Evolutionary conservation across 2,888 invertebrate species (phyloP).

Genomic region (Stegana nigrithorax): DNA sequence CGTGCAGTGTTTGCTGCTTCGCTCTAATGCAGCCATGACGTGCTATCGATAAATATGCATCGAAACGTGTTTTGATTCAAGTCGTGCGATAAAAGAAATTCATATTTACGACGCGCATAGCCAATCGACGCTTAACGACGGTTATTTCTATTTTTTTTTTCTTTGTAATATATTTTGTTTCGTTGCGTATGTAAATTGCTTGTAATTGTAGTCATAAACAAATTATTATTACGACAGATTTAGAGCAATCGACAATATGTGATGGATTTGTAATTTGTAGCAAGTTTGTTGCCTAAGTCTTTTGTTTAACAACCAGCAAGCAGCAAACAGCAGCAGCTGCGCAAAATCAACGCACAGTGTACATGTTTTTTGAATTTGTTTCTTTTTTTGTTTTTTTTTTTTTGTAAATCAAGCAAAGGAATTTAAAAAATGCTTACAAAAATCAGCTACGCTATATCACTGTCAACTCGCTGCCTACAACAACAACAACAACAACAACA

Average conservation of each 20-base stretch:
- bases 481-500: background rate
- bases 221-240: constrained; percentile 52
- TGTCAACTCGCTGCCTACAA: constrained; percentile 33
- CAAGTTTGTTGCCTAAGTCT: constrained; percentile 56
- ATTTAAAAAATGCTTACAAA: constrained; percentile 31
- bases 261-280: constrained; percentile 11
- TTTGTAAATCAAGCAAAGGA: too few species aligned
- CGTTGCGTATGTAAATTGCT: constrained; percentile 6
- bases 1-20: too few species aligned
- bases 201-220: constrained; percentile 14
- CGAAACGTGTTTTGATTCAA: background rate
- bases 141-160: too few species aligned
- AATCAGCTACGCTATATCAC: constrained; percentile 46
- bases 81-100: background rate
- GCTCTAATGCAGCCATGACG: too few species aligned
- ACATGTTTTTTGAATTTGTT: background rate
- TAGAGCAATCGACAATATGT: constrained; percentile 42
- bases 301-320: too few species aligned
- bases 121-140: too few species aligned
- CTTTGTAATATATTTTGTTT: too few species aligned
- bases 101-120: background rate
- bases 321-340: too few species aligned
- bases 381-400: constrained; percentile 1
- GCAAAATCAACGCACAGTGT: background rate
- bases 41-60: background rate